Conservation (phyloP, 2,113 vertebrate genomes). For the Planiliza haematocheilus region DNA sequence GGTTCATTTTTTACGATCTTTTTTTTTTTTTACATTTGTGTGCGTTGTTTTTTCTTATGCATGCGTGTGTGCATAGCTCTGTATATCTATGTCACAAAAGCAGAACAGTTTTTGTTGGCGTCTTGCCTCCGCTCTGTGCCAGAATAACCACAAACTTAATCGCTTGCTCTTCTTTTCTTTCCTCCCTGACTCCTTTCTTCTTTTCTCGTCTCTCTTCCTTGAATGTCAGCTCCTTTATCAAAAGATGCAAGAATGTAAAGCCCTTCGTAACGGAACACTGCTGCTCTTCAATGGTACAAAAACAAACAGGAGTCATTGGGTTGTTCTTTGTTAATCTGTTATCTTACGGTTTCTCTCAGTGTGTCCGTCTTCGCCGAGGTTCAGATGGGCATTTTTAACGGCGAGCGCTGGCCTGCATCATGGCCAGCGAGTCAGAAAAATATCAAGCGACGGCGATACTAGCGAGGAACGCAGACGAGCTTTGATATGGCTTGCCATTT, state of each 20-base stretch:
- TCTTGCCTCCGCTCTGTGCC: slow-evolving; percentile 49
- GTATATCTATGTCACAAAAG: slow-evolving; percentile 50
- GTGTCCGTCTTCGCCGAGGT: slow-evolving; percentile 22
- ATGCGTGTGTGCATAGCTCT: slow-evolving; percentile 6
- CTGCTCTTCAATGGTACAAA: slow-evolving; percentile 4
- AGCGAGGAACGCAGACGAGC: slow-evolving; percentile 39
- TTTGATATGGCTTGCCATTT: slow-evolving; percentile 49
- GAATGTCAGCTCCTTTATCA: slow-evolving; percentile 68
- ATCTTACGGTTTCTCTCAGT: slow-evolving; percentile 3
- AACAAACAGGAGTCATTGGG: slow-evolving; percentile 33
- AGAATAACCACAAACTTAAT: slow-evolving; percentile 67
- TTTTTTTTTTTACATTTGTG: background rate
- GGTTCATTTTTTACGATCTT: background rate
- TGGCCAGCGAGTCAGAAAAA: slow-evolving; percentile 13
- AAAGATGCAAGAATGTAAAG: slow-evolving; percentile 51
- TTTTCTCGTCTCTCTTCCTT: slow-evolving; percentile 21
- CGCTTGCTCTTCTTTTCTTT: slow-evolving; percentile 49
- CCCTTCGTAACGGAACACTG: slow-evolving; percentile 48
- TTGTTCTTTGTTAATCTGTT: slow-evolving; percentile 4
- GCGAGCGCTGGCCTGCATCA: slow-evolving; percentile 26
- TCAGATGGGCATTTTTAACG: slow-evolving; percentile 27
- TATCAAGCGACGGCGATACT: background rate
- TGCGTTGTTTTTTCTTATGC: background rate
- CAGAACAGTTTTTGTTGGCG: slow-evolving; percentile 69
- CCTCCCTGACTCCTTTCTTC: slow-evolving; percentile 20